A percentile compares a stretch with the other conserved stretches of the same genome.
phyloP scores from a whole-genome alignment of 2,113 vertebrate genomes.

The Miniopterus natalensis region DNA sequence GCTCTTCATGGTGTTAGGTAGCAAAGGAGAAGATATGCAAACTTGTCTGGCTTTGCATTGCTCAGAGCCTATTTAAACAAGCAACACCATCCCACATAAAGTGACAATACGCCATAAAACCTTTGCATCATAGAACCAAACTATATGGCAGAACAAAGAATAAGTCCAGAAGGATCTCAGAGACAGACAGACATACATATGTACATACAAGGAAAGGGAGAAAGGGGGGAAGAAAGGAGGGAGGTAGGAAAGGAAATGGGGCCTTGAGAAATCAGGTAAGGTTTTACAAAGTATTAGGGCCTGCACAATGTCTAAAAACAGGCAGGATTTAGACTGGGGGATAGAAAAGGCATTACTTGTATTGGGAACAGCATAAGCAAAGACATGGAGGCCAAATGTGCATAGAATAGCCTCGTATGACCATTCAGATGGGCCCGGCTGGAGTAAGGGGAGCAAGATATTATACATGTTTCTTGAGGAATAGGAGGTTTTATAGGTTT shows the following conservation, averaged over 20 bases:
- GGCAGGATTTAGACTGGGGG: not conserved
- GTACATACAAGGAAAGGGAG: not conserved
- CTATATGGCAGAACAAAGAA: not conserved
- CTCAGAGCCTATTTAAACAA: not conserved
- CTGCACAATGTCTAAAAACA: slow-evolving; percentile 16
- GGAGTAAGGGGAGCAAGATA: not conserved
- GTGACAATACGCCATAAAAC: not conserved
- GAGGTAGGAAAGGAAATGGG: not conserved
- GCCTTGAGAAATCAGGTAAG: not conserved
- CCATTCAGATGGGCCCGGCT: not conserved
- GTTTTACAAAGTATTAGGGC: not conserved
- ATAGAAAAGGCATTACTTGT: not conserved
- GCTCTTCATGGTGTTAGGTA: not conserved
- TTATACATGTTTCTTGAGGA: not conserved
- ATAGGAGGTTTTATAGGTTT: not conserved
- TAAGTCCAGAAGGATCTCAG: not conserved
- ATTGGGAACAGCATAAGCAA: not conserved
- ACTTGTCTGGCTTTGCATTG: not conserved
- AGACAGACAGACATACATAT: not conserved
- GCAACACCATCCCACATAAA: slow-evolving; percentile 6
- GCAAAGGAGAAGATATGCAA: not conserved
- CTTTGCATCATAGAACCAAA: not conserved
- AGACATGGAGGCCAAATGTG: not conserved
- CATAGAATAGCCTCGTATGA: not conserved
- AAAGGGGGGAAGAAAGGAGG: not conserved